These are phyloP conservation scores for Anarrhichthys ocellatus DNA, from an alignment of 2,113 vertebrate species.

Conservation along the genomic window DNA sequence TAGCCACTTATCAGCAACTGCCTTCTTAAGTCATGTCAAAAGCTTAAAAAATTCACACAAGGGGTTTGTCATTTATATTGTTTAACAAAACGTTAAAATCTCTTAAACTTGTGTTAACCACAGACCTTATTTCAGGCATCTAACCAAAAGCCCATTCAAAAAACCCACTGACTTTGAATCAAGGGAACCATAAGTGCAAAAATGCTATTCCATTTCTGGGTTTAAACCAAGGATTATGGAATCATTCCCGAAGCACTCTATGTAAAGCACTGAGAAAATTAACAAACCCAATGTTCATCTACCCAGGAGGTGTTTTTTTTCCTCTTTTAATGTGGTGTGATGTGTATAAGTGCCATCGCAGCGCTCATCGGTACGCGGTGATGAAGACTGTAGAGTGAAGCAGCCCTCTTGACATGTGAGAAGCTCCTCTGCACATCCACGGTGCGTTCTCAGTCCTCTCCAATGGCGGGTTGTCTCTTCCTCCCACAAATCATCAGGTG, in stretches of 20 bases:
- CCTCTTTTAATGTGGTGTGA: not conserved
- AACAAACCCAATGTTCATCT: not conserved
- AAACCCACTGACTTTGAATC: not conserved
- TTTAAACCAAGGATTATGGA: not conserved
- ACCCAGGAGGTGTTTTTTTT: not conserved
- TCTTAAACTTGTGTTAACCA: not conserved
- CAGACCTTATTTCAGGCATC: not conserved
- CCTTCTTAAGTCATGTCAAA: not conserved
- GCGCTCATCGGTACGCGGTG: too few species aligned
- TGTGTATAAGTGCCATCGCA: too few species aligned
- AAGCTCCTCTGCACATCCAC: too few species aligned
- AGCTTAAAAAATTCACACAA: not conserved
- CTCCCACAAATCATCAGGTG: too few species aligned
- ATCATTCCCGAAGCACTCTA: not conserved
- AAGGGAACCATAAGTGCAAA: not conserved
- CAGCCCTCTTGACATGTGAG: too few species aligned
- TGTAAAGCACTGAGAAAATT: not conserved
- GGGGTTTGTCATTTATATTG: not conserved
- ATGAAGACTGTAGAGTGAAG: too few species aligned
- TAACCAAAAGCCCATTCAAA: not conserved
- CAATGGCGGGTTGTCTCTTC: too few species aligned
- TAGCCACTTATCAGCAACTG: too few species aligned
- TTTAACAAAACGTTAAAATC: not conserved
- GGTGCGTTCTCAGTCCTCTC: too few species aligned
- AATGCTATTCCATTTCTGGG: not conserved